These are phyloP conservation scores for Brienomyrus brachyistius DNA, from an alignment of 2,113 vertebrate species.

Conservation along the genomic window DNA sequence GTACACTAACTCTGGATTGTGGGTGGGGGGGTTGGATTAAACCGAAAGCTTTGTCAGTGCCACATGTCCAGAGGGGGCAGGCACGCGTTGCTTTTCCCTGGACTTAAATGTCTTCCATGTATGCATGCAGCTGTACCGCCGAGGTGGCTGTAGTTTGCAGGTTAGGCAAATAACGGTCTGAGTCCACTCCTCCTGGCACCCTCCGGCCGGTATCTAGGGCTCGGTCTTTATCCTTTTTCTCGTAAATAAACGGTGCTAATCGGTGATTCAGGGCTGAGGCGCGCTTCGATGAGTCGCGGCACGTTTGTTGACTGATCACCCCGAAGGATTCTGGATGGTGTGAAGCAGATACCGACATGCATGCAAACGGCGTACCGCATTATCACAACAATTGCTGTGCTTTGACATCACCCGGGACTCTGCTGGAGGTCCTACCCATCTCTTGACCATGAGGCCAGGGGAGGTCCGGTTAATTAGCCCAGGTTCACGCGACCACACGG, in stretches of 20 bases:
- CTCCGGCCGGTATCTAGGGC: neutral
- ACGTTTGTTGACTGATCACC: slow-evolving; percentile 11
- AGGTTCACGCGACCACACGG: neutral
- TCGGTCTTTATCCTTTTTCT: neutral
- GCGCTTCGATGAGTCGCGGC: slow-evolving; percentile 13
- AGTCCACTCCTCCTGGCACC: neutral
- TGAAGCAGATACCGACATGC: neutral
- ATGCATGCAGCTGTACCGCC: neutral
- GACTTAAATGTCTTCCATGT: neutral
- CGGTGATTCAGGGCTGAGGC: slow-evolving; percentile 21
- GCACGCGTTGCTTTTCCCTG: neutral
- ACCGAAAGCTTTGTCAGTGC: neutral
- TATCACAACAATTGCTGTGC: neutral
- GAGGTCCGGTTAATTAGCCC: neutral
- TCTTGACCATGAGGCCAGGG: neutral
- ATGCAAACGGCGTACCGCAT: neutral
- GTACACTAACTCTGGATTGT: neutral
- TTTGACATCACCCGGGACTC: neutral
- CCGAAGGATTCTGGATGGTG: neutral
- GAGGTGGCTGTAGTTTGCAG: neutral
- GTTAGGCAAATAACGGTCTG: neutral
- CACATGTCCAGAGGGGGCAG: neutral
- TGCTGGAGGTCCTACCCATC: neutral
- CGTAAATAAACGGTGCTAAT: neutral
- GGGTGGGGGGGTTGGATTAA: neutral